These are phyloP conservation scores for Galagoides demidoff DNA, from an alignment of 2,797 vertebrate genomes.

Conservation along the genomic window DNA sequence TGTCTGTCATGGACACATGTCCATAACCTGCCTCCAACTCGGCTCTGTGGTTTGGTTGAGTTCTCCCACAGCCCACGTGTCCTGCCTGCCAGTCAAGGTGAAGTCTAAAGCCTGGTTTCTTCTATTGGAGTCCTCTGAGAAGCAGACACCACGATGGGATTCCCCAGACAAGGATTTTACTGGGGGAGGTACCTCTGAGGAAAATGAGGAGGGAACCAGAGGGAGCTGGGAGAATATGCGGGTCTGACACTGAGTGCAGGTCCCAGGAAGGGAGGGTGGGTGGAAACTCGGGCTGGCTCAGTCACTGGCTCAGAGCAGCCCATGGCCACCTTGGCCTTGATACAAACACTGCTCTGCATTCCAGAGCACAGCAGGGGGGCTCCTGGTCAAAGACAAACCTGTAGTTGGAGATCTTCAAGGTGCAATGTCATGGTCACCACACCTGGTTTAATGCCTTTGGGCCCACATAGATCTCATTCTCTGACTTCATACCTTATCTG, in stretches of 20 bases:
- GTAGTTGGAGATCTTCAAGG: not conserved
- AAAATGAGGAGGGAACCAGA: not conserved
- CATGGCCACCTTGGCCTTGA: not conserved
- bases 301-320: not conserved
- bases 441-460: not conserved
- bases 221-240: not conserved
- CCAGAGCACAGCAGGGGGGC: not conserved
- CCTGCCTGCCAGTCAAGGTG: not conserved
- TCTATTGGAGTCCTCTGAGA: not conserved
- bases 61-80: not conserved
- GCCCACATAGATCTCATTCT: not conserved
- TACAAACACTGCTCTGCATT: not conserved
- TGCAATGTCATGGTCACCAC: not conserved
- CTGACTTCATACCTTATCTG: not conserved
- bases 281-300: not conserved
- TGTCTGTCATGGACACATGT: not conserved
- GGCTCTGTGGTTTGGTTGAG: not conserved
- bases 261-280: not conserved
- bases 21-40: no score
- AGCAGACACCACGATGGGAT: not conserved
- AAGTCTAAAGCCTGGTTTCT: not conserved
- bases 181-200: not conserved
- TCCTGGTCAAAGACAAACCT: not conserved
- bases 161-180: not conserved
- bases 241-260: not conserved